Base-by-base conservation (phyloP, 1,140 invertebrate genomes). In the Lineus longissimus region DNA sequence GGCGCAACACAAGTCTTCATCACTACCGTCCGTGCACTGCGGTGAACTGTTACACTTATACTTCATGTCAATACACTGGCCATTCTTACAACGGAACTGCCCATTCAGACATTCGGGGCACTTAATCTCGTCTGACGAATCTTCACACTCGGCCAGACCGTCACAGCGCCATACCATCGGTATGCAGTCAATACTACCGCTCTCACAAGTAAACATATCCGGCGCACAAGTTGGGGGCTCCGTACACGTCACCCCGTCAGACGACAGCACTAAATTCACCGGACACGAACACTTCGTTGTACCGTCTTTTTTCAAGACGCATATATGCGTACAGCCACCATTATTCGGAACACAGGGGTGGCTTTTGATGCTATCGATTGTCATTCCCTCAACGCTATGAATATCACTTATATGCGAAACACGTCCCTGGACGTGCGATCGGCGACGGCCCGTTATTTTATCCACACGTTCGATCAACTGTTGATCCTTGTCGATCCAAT, bases 401-500 rank as follows among this genome's bases (percentile, higher is more conserved):
- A 90, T 77, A 67, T 89, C 88, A 9, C 85, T 86, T 0, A 90
- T 81, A 9, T 85, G 78, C 27, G 84, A 80, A 40, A 86, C 70
- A 45, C 87, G 81, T 85, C 70, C 70, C 54, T 75, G 69, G 31
- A 78, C 73, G 61, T 68, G 73, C n/a, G 68, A 58, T 25, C 73
- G 60, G 45, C 72, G 66, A 62, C 61, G 68, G 0, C 73, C 72
- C 2, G 67, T 74, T n/a, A 59, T 63, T 62, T 80, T 78, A 25
- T 79, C 62, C 15, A 76, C 70, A 7, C 75, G 61, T 45, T 74
- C 70, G 2, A 79, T 72, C 15, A 74, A 31, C 40, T 93, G 84
- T 0, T 97, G 79, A 76, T 96, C 94, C 22, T 97, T 85, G 81
- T 98, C 96, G 0, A 95, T 97, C 94, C 97, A 97, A 78, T 98